Base-by-base conservation (phyloP, 1,140 invertebrate species). In the Temnothorax longispinosus region DNA sequence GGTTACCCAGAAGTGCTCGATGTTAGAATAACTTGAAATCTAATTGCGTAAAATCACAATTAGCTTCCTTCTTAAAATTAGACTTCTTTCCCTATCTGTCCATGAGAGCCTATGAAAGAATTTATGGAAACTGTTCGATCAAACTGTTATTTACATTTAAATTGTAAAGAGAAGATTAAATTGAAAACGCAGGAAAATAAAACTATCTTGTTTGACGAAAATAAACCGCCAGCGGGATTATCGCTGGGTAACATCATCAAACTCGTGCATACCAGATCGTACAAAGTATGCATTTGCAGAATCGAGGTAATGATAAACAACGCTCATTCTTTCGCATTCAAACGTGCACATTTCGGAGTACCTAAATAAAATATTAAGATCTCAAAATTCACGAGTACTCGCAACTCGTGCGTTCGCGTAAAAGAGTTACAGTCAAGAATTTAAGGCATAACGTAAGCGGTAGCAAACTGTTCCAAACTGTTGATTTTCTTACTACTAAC, bases 231-330 rank as follows among this genome's bases (percentile, higher is more conserved):
- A 21, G 27, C 10, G 52, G 32, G 35, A 56, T 54, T 41, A 56
- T 11, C 32, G 18, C 2, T 56, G 32, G 54, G 0, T 74, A n/a
- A 44, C 38, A 21, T 74, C 50, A 38, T 38, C 21, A 18, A 35
- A 54, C 15, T 32, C 32, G 32, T 38, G 10, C 4, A 13, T 38
- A 54, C 8, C 18, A 21, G 8, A 15, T 74, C 10, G 10, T 41
- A 21, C 2, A 21, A 21, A 21, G 11, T 75, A 47, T 50, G 1
- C 13, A 41, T 58, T 44, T 75, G 32, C 6, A 15, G 18, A 75
- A 75, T 41, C 3, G n/a, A 75, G 69, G n/a, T 54, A 54, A 74
- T n/a, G n/a, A 75, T 58, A 41, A 75, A 41, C 6, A 44, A 6
- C 6, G 4, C 54, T 27, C 10, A 7, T 54, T 58, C 3, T 56